These are phyloP conservation scores for Microcebus jonahi DNA, from an alignment of 2,113 vertebrate species.

Conservation along the genomic window DNA sequence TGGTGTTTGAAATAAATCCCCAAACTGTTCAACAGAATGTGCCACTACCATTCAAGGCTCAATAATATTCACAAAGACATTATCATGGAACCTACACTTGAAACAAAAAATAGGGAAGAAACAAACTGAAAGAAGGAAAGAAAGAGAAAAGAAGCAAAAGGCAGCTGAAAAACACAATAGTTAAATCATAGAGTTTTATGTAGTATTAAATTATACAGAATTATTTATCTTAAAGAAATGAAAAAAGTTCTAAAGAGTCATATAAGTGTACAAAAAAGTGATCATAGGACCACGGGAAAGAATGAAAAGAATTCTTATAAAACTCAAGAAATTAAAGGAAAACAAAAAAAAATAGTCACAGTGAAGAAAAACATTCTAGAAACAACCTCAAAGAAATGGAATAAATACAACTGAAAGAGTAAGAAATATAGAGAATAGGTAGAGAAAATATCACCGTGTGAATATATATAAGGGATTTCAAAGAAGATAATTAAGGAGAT, in stretches of 20 bases:
- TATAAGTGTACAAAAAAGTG: background rate
- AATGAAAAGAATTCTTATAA: background rate
- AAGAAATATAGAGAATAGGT: background rate
- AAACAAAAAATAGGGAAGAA: background rate
- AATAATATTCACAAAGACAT: background rate
- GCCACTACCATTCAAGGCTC: background rate
- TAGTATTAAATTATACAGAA: background rate
- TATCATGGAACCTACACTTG: background rate
- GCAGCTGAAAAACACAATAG: background rate
- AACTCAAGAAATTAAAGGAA: background rate
- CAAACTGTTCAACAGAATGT: background rate
- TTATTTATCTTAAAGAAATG: background rate
- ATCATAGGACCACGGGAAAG: background rate
- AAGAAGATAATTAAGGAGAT: background rate
- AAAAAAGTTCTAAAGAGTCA: background rate
- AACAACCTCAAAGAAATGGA: background rate
- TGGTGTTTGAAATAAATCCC: background rate
- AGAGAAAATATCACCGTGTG: background rate
- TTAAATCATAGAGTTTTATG: background rate
- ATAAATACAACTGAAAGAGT: background rate
- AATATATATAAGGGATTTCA: background rate
- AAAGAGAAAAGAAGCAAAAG: background rate
- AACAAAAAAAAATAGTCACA: background rate
- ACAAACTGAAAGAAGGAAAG: background rate
- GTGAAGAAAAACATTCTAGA: background rate